phyloP scores from a whole-genome alignment of 2,888 invertebrate species.

The Spicauda simplicius region DNA sequence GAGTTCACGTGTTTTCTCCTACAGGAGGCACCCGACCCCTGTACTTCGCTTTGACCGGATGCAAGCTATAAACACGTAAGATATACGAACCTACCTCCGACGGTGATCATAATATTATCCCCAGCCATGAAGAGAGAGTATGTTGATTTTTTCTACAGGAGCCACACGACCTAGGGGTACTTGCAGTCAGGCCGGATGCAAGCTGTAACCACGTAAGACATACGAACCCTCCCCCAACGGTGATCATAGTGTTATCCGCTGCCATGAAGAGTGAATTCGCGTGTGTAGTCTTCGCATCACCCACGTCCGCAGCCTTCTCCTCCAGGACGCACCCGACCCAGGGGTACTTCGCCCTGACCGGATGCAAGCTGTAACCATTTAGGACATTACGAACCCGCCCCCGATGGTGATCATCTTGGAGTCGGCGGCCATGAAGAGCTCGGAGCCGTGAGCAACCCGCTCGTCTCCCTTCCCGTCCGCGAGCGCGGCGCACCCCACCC shows the following conservation, averaged over 20 bases:
- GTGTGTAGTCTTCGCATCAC: conserved; percentile 77
- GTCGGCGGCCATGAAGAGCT: conserved; percentile 98
- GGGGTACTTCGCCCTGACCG: conserved; percentile 93
- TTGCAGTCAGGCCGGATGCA: no score
- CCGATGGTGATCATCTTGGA: conserved; percentile 97
- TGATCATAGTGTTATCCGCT: conserved; percentile 96
- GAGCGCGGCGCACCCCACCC: conserved; percentile 90
- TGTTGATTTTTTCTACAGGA: no score
- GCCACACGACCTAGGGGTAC: no score
- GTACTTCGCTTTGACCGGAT: no score
- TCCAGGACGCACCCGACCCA: conserved; percentile 95
- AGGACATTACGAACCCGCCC: conserved; percentile 89
- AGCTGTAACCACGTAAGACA: no score
- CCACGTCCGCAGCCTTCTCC: conserved; percentile 72
- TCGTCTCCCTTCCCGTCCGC: conserved; percentile 81
- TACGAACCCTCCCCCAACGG: conserved; percentile 97
- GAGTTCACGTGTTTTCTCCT: no score
- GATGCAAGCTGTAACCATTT: conserved; percentile 85
- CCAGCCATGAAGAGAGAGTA: conserved; percentile 98
- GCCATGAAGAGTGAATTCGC: conserved; percentile 97
- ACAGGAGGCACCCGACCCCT: no score
- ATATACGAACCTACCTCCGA: conserved; percentile 95
- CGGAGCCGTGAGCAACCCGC: conserved; percentile 92
- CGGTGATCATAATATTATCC: conserved; percentile 95
- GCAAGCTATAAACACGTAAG: no score